Percentiles rank a stretch among this genome's conserved stretches.
Evolutionary conservation across 2,888 invertebrate species (phyloP).

Genomic region (Eretmocerus hayati): DNA sequence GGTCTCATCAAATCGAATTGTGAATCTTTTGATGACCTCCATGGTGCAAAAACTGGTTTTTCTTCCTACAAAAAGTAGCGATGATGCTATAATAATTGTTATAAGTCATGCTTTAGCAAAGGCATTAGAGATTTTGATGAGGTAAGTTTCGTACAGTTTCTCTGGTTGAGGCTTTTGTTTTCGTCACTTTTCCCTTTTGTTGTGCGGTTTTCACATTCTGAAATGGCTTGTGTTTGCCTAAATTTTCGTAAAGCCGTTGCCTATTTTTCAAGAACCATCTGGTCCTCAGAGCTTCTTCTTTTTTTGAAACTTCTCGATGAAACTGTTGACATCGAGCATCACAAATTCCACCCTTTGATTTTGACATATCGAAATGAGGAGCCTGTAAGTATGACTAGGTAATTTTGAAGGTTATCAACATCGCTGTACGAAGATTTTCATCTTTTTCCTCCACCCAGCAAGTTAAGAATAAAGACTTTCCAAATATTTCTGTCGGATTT

Average conservation of each 20-base stretch:
- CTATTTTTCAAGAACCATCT: slow-evolving; percentile 38
- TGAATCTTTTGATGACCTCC: slow-evolving; percentile 28
- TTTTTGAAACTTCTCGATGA: slow-evolving; percentile 29
- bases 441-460: too few relatives aligned
- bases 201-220: slow-evolving; percentile 17
- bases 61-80: slow-evolving; percentile 12
- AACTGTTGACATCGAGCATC: slow-evolving; percentile 37
- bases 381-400: too few relatives aligned
- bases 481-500: too few relatives aligned
- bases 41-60: slow-evolving; percentile 18
- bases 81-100: too few relatives aligned
- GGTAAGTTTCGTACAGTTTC: too few relatives aligned
- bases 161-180: not conserved
- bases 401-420: too few relatives aligned
- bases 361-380: too few relatives aligned
- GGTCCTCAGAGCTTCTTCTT: slow-evolving; percentile 31
- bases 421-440: too few relatives aligned
- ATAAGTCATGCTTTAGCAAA: too few relatives aligned
- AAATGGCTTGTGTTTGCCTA: not conserved
- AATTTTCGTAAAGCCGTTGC: slow-evolving; percentile 31
- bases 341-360: slow-evolving; percentile 25
- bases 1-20: slow-evolving; percentile 34
- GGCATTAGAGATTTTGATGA: too few relatives aligned
- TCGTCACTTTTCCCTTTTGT: not conserved
- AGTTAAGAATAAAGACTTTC: too few relatives aligned